These are phyloP conservation scores for Oscheius sp. DNA, from an alignment of 2,888 invertebrate species.

Conservation along the genomic window DNA sequence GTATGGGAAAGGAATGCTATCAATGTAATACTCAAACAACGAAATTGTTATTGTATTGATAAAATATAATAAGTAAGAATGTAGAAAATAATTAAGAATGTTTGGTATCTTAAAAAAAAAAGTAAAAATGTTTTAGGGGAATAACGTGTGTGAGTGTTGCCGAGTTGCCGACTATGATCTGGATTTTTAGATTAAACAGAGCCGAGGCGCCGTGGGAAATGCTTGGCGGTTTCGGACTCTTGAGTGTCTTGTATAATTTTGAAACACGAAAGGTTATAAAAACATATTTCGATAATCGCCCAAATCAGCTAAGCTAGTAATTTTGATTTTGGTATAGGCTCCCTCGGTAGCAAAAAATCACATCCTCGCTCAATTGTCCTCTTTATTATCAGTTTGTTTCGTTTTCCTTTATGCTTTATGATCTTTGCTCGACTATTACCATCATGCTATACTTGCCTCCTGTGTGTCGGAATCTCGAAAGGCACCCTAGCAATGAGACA, in stretches of 20 bases:
- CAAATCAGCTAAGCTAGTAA: too few species aligned
- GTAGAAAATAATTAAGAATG: too few species aligned
- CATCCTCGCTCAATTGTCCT: too few species aligned
- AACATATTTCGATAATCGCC: background rate
- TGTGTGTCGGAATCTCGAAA: background rate
- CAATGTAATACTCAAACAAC: too few species aligned
- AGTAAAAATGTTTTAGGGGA: background rate
- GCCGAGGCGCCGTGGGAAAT: constrained; percentile 25
- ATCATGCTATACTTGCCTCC: background rate
- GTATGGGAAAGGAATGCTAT: background rate
- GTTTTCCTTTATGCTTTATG: too few species aligned
- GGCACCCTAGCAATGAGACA: background rate
- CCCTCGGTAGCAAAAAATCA: background rate
- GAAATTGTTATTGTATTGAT: too few species aligned
- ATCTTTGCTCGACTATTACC: background rate
- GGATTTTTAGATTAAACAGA: constrained; percentile 29
- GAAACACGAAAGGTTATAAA: background rate
- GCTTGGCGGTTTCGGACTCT: constrained; percentile 22
- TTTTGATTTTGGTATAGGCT: too few species aligned
- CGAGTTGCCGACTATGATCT: background rate
- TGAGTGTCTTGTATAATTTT: background rate
- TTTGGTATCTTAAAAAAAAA: background rate
- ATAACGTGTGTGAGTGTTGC: background rate
- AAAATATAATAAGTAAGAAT: too few species aligned
- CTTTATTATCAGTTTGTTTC: too few species aligned